phyloP scores from a whole-genome alignment of 1,140 invertebrate genomes.

The Musca vetustissima region DNA sequence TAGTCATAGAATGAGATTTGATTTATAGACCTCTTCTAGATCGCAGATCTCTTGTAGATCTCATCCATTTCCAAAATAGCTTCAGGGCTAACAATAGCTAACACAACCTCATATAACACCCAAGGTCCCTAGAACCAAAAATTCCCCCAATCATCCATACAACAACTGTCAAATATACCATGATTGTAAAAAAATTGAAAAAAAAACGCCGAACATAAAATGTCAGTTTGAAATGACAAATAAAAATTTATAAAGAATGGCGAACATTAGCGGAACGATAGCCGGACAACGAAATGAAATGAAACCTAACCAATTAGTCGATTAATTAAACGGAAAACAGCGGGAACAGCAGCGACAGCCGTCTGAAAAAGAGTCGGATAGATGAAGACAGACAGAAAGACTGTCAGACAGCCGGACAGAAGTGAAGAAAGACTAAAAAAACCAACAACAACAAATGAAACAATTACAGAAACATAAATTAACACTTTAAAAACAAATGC shows the following conservation, averaged over 20 bases:
- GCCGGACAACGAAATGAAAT: too few relatives aligned
- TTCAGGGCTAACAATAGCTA: too few relatives aligned
- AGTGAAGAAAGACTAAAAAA: neutral
- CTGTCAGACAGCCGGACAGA: neutral
- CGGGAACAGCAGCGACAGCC: neutral
- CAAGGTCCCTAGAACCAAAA: neutral
- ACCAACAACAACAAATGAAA: too few relatives aligned
- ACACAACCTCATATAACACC: too few relatives aligned
- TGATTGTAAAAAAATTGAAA: slow-evolving; percentile 22
- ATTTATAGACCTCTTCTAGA: too few relatives aligned
- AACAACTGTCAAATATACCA: slow-evolving; percentile 10
- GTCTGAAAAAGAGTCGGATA: neutral
- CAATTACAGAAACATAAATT: slow-evolving; percentile 23
- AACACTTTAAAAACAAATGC: slow-evolving; percentile 23
- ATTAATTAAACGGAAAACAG: slow-evolving; percentile 12
- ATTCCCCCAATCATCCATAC: neutral
- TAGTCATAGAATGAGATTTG: too few relatives aligned
- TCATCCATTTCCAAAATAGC: too few relatives aligned
- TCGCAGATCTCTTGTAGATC: too few relatives aligned
- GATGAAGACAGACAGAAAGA: neutral
- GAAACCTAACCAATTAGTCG: slow-evolving; percentile 11
- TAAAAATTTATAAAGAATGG: slow-evolving; percentile 21
- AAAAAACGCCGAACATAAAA: neutral
- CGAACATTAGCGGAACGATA: neutral
- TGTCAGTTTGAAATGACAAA: slow-evolving; percentile 16